Conservation (phyloP, 2,113 vertebrate species). For the Hipposideros armiger region DNA sequence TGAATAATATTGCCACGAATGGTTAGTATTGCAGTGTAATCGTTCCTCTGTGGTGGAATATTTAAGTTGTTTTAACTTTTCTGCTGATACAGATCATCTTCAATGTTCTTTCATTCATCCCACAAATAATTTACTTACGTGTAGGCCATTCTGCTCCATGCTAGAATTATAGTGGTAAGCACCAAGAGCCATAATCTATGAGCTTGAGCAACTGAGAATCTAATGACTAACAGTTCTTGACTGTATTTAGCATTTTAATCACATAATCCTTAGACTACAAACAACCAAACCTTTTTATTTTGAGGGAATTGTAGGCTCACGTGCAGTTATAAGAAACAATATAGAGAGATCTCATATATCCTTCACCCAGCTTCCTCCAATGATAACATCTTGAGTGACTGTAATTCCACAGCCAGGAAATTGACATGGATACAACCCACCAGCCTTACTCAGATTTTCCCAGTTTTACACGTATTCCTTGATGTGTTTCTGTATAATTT, state of each 20-base stretch:
- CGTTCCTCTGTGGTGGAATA: background rate
- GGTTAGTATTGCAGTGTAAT: background rate
- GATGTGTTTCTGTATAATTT: background rate
- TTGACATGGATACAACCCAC: background rate
- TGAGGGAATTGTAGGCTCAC: background rate
- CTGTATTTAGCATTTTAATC: conserved; percentile 39
- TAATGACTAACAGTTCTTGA: background rate
- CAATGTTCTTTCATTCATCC: background rate
- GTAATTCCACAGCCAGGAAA: background rate
- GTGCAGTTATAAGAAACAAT: background rate
- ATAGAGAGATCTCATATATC: background rate
- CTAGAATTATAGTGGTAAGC: background rate
- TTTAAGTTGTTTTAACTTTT: background rate
- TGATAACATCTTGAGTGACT: background rate
- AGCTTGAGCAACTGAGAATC: conserved; percentile 1
- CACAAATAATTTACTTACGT: background rate
- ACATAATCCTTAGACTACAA: background rate
- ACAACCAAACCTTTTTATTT: background rate
- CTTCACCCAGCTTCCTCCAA: rapidly evolving
- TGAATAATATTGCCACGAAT: background rate
- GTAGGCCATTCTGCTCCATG: background rate
- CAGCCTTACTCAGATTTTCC: background rate
- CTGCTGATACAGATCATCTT: background rate
- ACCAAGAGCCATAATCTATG: background rate
- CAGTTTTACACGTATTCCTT: background rate